These are phyloP conservation scores for Chymomyza fuscimana DNA, from an alignment of 2,888 invertebrate genomes.

Conservation along the genomic window DNA sequence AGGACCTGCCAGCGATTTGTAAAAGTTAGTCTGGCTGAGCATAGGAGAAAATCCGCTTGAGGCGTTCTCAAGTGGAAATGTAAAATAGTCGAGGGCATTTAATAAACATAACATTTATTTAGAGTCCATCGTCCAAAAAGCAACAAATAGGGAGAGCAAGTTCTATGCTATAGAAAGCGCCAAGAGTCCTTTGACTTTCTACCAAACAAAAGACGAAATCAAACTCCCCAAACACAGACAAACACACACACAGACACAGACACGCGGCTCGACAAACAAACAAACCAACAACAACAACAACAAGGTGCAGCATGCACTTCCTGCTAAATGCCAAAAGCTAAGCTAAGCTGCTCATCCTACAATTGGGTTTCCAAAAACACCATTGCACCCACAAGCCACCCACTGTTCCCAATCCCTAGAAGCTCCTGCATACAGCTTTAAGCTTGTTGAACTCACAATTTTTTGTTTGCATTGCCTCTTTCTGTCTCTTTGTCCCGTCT, in stretches of 20 bases:
- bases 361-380: neutral
- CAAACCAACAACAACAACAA: conserved; percentile 31
- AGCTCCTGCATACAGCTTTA: conserved; percentile 29
- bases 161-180: conserved; percentile 32
- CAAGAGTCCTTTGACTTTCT: conserved; percentile 48
- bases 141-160: neutral
- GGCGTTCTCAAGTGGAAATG: conserved; percentile 39
- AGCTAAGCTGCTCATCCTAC: neutral
- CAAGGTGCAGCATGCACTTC: conserved; percentile 49
- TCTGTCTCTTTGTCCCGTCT: conserved; percentile 18
- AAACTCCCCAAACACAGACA: conserved; percentile 31
- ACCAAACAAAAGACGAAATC: conserved; percentile 49
- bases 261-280: conserved; percentile 4
- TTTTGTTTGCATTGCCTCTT: conserved; percentile 24
- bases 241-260: neutral
- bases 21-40: neutral
- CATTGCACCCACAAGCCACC: neutral
- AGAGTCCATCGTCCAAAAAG: conserved; percentile 9
- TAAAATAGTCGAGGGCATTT: conserved; percentile 49
- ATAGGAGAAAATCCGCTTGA: neutral
- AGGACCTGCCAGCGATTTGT: neutral
- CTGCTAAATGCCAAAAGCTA: conserved; percentile 31
- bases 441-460: conserved; percentile 54
- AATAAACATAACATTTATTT: conserved; percentile 64
- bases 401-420: neutral